phyloP scores from a whole-genome alignment of 2,888 invertebrate genomes.

The Cylindroiulus punctatus region DNA sequence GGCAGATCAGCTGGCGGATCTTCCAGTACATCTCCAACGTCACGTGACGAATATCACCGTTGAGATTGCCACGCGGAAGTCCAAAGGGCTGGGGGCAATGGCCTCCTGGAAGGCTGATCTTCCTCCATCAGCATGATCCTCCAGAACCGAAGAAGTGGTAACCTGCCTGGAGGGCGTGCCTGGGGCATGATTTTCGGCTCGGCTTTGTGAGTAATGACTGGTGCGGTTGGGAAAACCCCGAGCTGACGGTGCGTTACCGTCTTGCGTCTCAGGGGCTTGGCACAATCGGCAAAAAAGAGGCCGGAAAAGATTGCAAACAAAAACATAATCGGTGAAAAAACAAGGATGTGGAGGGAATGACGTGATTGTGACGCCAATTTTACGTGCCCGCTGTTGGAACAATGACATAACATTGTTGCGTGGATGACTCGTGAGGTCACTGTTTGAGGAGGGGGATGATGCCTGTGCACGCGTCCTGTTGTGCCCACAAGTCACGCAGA shows the following conservation, averaged over 20 bases:
- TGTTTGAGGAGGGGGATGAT: not conserved
- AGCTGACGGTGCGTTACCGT: not conserved
- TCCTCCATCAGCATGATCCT: not conserved
- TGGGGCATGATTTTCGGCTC: not conserved
- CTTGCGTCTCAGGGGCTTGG: no score
- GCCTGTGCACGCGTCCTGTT: not conserved
- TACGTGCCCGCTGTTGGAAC: slow-evolving; percentile 24
- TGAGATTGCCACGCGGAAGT: not conserved
- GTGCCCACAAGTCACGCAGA: no score
- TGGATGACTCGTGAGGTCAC: not conserved
- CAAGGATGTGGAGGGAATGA: not conserved
- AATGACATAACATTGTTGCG: slow-evolving; percentile 11
- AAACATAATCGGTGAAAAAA: not conserved
- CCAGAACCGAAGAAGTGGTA: not conserved
- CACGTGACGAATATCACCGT: not conserved
- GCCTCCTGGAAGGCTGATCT: slow-evolving; percentile 8
- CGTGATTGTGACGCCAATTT: not conserved
- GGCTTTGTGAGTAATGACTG: not conserved
- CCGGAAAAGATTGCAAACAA: slow-evolving; percentile 17
- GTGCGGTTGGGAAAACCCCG: not conserved
- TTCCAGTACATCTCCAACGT: no score
- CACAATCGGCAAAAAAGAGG: no score
- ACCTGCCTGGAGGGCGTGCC: not conserved
- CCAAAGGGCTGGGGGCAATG: not conserved
- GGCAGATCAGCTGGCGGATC: no score